Conservation (phyloP, 2,113 vertebrate genomes). For the Furnarius figulus region DNA sequence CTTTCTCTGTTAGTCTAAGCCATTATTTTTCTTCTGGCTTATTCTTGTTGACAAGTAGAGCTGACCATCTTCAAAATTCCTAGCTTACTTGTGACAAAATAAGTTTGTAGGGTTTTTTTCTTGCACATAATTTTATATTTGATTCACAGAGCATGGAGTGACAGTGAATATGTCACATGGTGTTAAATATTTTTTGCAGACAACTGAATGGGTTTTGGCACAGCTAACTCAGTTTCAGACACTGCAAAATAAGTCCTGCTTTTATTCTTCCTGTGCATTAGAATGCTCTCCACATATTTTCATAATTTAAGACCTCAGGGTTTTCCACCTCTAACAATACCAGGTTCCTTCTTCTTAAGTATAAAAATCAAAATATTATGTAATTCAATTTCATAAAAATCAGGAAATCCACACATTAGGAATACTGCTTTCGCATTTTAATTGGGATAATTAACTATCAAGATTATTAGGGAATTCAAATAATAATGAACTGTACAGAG, state of each 20-base stretch:
- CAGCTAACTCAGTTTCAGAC: constrained; percentile 34
- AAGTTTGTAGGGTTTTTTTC: constrained; percentile 36
- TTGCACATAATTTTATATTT: constrained; percentile 45
- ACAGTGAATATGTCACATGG: constrained; percentile 39
- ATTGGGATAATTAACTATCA: constrained; percentile 33
- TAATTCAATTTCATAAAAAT: constrained; percentile 26
- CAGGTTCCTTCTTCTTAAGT: background rate
- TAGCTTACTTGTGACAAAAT: constrained; percentile 42
- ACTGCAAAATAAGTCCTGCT: background rate
- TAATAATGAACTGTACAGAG: constrained; percentile 12
- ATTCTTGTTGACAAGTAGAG: constrained; percentile 51
- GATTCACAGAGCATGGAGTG: constrained; percentile 43
- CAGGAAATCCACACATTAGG: background rate
- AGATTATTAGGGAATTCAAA: constrained; percentile 37
- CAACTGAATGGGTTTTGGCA: constrained; percentile 53
- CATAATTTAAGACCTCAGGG: background rate
- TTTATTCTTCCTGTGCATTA: constrained; percentile 19
- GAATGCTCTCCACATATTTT: background rate
- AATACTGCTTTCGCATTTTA: background rate
- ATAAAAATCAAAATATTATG: background rate
- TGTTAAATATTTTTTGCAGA: constrained; percentile 48
- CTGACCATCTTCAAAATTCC: constrained; percentile 45
- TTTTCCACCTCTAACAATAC: background rate
- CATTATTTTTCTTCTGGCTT: constrained; percentile 34
- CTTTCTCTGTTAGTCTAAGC: background rate